phyloP scores from a whole-genome alignment of 2,113 vertebrate species.

The Emberiza fucata region DNA sequence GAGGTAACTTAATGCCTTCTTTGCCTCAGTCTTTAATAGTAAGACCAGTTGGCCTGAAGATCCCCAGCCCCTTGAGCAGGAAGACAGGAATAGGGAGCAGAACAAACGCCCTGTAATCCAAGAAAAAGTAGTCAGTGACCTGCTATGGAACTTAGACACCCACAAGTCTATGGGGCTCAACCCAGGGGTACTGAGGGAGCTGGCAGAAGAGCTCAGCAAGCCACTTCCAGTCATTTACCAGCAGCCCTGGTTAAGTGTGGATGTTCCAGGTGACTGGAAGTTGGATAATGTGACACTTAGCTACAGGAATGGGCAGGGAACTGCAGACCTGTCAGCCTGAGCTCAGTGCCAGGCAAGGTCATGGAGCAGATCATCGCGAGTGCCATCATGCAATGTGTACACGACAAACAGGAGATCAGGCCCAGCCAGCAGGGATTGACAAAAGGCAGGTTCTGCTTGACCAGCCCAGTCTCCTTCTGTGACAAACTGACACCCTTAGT shows the following conservation, averaged over 20 bases:
- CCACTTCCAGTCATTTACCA: not conserved
- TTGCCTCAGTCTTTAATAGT: not conserved
- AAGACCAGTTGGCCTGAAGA: not conserved
- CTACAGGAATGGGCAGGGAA: not conserved
- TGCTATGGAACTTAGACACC: not conserved
- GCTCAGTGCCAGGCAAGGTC: fast-evolving
- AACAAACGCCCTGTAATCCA: not conserved
- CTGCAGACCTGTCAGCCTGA: not conserved
- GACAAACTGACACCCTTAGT: not conserved
- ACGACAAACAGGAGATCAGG: not conserved
- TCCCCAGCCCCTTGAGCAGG: not conserved
- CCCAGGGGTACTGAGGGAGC: not conserved
- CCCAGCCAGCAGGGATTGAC: not conserved
- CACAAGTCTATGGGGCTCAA: not conserved
- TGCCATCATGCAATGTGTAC: fast-evolving
- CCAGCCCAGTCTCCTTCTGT: not conserved
- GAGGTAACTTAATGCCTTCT: not conserved
- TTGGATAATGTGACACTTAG: not conserved
- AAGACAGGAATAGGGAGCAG: not conserved
- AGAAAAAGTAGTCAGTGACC: not conserved
- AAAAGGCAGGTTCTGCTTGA: not conserved
- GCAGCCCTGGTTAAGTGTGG: not conserved
- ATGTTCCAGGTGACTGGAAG: not conserved
- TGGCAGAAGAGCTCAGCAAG: not conserved
- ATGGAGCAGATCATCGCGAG: not conserved